Percentiles rank a stretch among this genome's conserved stretches.
Evolutionary conservation across 2,797 vertebrate genomes (phyloP).

Genomic region (Tangara arthus): DNA sequence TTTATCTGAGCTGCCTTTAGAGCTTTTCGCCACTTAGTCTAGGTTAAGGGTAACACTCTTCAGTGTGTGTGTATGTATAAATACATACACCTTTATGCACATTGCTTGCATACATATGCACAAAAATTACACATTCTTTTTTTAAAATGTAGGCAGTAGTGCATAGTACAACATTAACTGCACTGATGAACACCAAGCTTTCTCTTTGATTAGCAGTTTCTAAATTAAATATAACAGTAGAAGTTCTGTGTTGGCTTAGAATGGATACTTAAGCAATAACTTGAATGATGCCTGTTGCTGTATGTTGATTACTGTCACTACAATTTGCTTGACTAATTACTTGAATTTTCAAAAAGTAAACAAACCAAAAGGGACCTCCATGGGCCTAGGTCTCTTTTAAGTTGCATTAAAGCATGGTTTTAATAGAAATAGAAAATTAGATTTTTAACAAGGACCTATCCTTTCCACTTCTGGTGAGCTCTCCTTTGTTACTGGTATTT

Average conservation of each 20-base stretch:
- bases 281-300: not conserved
- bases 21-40: not conserved
- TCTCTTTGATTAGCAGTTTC: not conserved
- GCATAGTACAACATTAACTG: not conserved
- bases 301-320: not conserved
- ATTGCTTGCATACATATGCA: not conserved
- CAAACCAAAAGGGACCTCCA: not conserved
- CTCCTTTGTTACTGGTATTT: not conserved
- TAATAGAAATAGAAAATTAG: not conserved
- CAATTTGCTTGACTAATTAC: not conserved
- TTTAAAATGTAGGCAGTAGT: not conserved
- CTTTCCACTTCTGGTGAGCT: not conserved
- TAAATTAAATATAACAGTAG: not conserved
- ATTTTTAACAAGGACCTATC: not conserved
- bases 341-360: not conserved
- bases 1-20: not conserved
- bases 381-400: not conserved
- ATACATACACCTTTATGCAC: not conserved
- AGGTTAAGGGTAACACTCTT: not conserved
- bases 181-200: not conserved
- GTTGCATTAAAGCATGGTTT: not conserved
- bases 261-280: not conserved
- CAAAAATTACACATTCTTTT: fast-evolving
- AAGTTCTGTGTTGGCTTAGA: not conserved
- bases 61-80: not conserved